These are phyloP conservation scores for Trematocara nigrifrons DNA, from an alignment of 2,113 vertebrate species.

Conservation along the genomic window DNA sequence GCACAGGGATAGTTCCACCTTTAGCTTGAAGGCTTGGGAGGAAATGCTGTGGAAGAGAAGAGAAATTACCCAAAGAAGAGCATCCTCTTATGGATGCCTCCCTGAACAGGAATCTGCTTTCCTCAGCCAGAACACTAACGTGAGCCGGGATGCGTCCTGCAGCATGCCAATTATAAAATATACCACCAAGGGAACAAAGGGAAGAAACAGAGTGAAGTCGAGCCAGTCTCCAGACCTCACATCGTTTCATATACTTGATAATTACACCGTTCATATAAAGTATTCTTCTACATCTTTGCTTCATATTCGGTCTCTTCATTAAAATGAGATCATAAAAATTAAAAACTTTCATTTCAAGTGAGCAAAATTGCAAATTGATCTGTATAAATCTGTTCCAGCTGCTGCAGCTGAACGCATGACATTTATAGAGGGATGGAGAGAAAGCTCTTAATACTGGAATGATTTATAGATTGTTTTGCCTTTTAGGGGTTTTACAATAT, in stretches of 20 bases:
- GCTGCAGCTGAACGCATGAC: not conserved
- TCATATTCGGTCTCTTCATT: not conserved
- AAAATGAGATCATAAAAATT: not conserved
- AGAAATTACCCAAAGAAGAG: not conserved
- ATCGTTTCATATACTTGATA: not conserved
- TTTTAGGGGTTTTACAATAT: not conserved
- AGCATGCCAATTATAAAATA: not conserved
- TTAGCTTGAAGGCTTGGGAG: not conserved
- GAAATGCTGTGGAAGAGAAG: not conserved
- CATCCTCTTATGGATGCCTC: not conserved
- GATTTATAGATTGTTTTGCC: not conserved
- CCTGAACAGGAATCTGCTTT: not conserved
- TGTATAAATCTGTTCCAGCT: not conserved
- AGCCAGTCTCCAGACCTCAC: not conserved
- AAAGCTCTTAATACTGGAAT: not conserved
- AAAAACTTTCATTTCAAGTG: not conserved
- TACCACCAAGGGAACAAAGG: not conserved
- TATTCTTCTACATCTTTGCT: not conserved
- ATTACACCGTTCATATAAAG: not conserved
- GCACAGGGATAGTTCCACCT: not conserved
- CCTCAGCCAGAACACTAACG: not conserved
- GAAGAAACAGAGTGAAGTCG: not conserved
- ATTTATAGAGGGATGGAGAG: not conserved
- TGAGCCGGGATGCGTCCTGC: not conserved
- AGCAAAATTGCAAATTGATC: not conserved